These are phyloP conservation scores for Larimichthys polyactis DNA, from an alignment of 2,113 vertebrate genomes.

Conservation along the genomic window DNA sequence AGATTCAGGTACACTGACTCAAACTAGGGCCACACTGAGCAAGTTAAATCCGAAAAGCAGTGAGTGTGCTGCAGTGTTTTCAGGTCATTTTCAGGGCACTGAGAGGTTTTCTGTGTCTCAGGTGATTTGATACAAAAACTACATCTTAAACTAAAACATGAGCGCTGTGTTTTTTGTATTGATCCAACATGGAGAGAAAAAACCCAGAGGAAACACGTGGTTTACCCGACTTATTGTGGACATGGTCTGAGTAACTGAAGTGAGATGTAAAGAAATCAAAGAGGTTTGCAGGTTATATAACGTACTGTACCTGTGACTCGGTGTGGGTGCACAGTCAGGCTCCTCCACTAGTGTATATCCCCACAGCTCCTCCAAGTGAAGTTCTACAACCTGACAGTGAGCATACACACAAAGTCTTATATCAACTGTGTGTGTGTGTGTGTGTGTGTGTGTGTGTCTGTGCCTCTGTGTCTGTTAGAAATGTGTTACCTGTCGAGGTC, in stretches of 20 bases:
- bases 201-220: background rate
- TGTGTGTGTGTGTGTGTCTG: constrained; percentile 1
- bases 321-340: constrained; percentile 6
- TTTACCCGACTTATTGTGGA: background rate
- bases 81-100: too few species aligned
- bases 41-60: too few species aligned
- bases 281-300: background rate
- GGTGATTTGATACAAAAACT: background rate
- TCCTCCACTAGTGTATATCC: constrained; percentile 36
- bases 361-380: constrained; percentile 77
- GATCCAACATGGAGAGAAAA: background rate
- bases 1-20: too few species aligned
- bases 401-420: background rate
- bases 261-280: background rate
- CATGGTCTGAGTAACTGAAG: background rate
- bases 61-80: too few species aligned
- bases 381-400: constrained; percentile 74
- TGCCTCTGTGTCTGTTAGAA: background rate
- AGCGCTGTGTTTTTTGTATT: too few species aligned
- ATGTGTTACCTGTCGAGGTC: constrained; percentile 86
- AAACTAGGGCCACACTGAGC: too few species aligned
- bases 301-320: constrained; percentile 50
- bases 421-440: background rate
- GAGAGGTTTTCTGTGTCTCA: too few species aligned
- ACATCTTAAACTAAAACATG: too few species aligned